Percentiles rank a stretch among this genome's conserved stretches.
Evolutionary conservation across 1,140 invertebrate species (phyloP).

Genomic region (Augochlora pura): DNA sequence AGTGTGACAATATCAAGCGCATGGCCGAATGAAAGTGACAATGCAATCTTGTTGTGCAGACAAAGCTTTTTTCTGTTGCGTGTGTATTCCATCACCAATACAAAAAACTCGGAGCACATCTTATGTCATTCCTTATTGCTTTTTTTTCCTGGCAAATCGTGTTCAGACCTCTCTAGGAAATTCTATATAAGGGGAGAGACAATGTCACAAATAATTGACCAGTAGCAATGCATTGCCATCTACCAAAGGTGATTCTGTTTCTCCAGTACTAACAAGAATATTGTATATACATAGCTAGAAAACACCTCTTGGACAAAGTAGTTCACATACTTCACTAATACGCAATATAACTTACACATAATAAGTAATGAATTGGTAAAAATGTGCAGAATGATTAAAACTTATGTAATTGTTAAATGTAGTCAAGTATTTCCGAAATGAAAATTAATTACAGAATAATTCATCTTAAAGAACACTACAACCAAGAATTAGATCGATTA

Average conservation of each 20-base stretch:
- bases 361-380: conserved; percentile 14
- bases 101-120: conserved; percentile 45
- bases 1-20: conserved; percentile 65
- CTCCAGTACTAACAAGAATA: conserved; percentile 44
- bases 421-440: not conserved
- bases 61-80: conserved; percentile 54
- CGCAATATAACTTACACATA: conserved; percentile 21
- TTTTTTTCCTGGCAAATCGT: conserved; percentile 36
- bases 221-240: conserved; percentile 44
- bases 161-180: conserved; percentile 48
- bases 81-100: conserved; percentile 70
- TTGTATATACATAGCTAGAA: conserved; percentile 60
- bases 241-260: conserved; percentile 49
- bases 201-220: conserved; percentile 50
- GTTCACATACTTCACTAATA: conserved; percentile 20
- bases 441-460: conserved; percentile 33
- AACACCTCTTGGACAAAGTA: conserved; percentile 71
- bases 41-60: conserved; percentile 66
- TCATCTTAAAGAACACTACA: not conserved
- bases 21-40: conserved; percentile 64
- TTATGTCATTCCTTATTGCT: conserved; percentile 29
- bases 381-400: conserved; percentile 8
- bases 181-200: conserved; percentile 66
- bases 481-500: not conserved
- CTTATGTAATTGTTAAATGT: conserved; percentile 9